Evolutionary conservation across 2,888 invertebrate species (phyloP).

Genomic region (Troides aeacus): DNA sequence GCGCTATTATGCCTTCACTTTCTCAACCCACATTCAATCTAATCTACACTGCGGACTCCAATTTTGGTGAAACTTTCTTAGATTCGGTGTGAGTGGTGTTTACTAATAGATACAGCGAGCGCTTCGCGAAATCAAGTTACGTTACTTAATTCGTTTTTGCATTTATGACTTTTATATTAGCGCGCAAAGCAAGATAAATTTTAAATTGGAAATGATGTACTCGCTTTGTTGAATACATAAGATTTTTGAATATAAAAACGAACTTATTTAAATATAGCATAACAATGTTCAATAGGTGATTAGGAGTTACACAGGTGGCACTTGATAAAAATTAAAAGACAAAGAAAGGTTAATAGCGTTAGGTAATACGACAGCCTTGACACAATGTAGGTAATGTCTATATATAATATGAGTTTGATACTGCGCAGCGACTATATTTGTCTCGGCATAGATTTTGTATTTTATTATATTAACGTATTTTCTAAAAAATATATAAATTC

Average conservation of each 20-base stretch:
- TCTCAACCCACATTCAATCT: slow-evolving; percentile 63
- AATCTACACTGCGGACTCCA: slow-evolving; percentile 43
- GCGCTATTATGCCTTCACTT: slow-evolving; percentile 63
- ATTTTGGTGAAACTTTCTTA: slow-evolving; percentile 47
- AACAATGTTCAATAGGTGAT: neutral
- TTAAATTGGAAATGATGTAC: no score
- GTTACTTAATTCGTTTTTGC: no score
- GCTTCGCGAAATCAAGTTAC: no score
- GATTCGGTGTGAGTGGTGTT: slow-evolving; percentile 14
- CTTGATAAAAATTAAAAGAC: slow-evolving; percentile 30
- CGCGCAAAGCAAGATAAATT: no score
- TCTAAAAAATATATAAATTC: no score
- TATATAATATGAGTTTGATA: slow-evolving; percentile 25
- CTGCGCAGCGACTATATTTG: neutral
- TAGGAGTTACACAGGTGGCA: neutral
- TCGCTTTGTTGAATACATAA: neutral
- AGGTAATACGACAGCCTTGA: slow-evolving; percentile 46
- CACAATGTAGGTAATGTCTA: slow-evolving; percentile 43
- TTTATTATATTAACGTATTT: no score
- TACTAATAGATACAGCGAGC: slow-evolving; percentile 10
- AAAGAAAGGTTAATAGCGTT: slow-evolving; percentile 33
- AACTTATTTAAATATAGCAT: neutral
- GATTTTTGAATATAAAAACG: neutral
- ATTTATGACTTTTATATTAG: no score
- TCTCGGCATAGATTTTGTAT: no score